phyloP scores from a whole-genome alignment of 2,113 vertebrate genomes.

The Oenanthe oenanthe region DNA sequence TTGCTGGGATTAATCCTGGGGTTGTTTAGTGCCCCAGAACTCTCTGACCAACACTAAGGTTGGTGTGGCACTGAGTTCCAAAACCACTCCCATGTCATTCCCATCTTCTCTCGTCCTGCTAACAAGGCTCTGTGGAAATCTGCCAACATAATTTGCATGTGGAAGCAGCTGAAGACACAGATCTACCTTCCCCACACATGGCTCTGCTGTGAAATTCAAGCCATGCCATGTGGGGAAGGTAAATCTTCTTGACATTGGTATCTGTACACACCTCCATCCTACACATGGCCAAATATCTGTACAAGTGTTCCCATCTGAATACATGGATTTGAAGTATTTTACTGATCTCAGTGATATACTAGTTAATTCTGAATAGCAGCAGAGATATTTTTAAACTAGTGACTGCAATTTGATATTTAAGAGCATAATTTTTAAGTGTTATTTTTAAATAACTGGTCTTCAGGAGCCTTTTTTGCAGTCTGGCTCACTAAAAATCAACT shows the following conservation, averaged over 20 bases:
- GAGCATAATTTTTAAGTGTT: neutral
- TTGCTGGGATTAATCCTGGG: neutral
- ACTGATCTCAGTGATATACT: no score
- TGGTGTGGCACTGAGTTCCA: neutral
- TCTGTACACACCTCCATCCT: neutral
- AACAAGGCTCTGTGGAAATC: neutral
- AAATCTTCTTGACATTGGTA: neutral
- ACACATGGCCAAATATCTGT: neutral
- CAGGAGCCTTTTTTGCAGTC: neutral
- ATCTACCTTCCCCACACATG: fast-evolving
- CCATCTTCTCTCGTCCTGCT: neutral
- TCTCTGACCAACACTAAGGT: neutral
- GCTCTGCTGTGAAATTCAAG: neutral
- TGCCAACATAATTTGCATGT: neutral
- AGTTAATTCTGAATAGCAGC: neutral
- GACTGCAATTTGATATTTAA: neutral
- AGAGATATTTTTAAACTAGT: neutral
- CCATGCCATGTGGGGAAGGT: neutral
- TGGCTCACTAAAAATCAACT: neutral
- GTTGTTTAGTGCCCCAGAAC: neutral
- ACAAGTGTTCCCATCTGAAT: neutral
- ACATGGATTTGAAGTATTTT: neutral
- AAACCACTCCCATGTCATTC: neutral
- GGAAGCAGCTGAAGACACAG: neutral
- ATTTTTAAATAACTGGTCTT: neutral